Base-by-base conservation (phyloP, 2,113 vertebrate genomes). In the Engraulis encrasicolus region DNA sequence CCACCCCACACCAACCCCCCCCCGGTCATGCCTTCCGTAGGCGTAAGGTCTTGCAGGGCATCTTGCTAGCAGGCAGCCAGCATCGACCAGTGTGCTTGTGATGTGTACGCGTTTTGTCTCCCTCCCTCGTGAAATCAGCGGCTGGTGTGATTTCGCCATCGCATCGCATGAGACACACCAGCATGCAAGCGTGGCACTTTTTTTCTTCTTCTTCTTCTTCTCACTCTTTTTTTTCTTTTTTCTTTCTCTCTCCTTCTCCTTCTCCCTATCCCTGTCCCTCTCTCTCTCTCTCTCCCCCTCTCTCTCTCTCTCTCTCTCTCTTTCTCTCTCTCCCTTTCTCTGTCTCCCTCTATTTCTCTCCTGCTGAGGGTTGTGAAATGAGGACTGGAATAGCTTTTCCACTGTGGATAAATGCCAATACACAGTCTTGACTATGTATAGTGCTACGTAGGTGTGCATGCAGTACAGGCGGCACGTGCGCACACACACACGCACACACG, bases 131-230 rank as follows among this genome's bases (percentile, higher is more conserved):
- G 12, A 31, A 74, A 34, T 74, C 66, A 34, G 23, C 17, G 31
- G 11, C 66, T 74, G 66, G 27, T 27, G 15, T 36, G 23, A 31
- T 74, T 74, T 31, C 4, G 27, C 11, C 23, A n/a, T n/a, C n/a
- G n/a, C n/a, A n/a, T n/a, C 12, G 11, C 66, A 34, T 17, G 66
- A 74, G 66, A 14, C 31, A 74, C 66, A 74, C 66, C 31, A 34
- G 66, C 34, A n/a, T n/a, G n/a, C n/a, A n/a, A 34, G 31, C 66
- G 66, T 74, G 66, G 66, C 66, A 74, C 66, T 36, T 74, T 74
- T 34, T 36, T 34, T 23, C 27, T 66, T 12, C 58, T 18, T 17
- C 19, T 52, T 66, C 14, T 66, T 23, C 27, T 27, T 27, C n/a
- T 66, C 3, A 12, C 58, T 66, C 4, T 27, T 12, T 2, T 1